Conservation (phyloP, 2,113 vertebrate species). For the Mobula hypostoma region DNA sequence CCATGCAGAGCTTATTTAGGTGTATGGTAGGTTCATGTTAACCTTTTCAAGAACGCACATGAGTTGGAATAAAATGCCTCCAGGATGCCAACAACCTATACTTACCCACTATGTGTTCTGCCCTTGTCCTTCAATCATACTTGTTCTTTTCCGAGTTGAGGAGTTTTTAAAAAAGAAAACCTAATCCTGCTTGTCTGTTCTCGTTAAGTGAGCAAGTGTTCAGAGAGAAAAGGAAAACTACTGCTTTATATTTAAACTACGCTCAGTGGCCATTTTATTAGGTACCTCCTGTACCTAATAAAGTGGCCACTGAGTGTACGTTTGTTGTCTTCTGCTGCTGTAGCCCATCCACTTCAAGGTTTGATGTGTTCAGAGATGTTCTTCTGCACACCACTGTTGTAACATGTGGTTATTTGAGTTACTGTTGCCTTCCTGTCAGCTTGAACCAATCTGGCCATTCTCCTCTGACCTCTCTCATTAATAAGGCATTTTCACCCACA, state of each 20-base stretch:
- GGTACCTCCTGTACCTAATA: no score
- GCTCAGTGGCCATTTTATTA: no score
- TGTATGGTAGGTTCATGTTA: constrained; percentile 24
- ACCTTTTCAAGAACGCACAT: constrained; percentile 27
- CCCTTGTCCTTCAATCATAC: neutral
- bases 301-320: no score
- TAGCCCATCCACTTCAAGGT: no score
- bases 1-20: constrained; percentile 24
- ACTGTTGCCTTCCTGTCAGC: no score
- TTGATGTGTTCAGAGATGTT: no score
- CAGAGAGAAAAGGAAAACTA: neutral
- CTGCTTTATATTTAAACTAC: neutral
- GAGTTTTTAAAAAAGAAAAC: neutral
- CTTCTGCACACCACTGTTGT: no score
- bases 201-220: neutral
- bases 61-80: constrained; percentile 29
- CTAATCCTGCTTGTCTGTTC: neutral
- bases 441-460: no score
- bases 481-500: no score
- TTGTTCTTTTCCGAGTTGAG: constrained; percentile 19
- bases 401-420: no score
- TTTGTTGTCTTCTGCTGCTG: no score
- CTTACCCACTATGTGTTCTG: constrained; percentile 26
- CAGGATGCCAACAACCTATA: constrained; percentile 30
- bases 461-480: no score